Evolutionary conservation across 2,113 vertebrate genomes (phyloP).

Genomic region (Cryptomyrus ogoouensis): DNA sequence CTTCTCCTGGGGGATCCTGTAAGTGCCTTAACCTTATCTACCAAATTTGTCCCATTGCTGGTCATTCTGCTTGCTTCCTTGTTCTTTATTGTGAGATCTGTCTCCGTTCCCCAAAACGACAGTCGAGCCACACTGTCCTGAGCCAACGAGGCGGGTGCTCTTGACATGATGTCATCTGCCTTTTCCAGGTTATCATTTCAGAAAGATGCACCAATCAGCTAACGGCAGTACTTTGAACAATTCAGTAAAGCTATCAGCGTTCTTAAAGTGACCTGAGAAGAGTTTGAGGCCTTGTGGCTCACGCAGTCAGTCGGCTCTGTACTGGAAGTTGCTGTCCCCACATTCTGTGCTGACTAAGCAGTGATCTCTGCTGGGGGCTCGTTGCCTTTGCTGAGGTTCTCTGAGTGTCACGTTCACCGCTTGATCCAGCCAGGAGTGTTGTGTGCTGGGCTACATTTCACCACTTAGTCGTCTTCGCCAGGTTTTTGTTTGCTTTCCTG

Average conservation of each 20-base stretch:
- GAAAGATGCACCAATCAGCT: not conserved
- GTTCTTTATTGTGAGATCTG: not conserved
- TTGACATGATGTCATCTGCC: not conserved
- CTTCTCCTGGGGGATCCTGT: not conserved
- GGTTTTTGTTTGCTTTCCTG: no score
- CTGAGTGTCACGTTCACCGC: no score
- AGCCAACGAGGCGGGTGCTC: not conserved
- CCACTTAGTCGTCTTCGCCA: not conserved
- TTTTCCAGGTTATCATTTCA: not conserved
- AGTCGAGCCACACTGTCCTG: not conserved
- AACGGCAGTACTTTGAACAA: not conserved
- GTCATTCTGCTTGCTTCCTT: not conserved
- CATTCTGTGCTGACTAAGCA: no score
- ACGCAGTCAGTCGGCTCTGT: no score
- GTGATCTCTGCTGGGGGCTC: no score
- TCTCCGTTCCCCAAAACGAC: not conserved
- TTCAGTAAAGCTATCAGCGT: not conserved
- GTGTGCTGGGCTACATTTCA: not conserved
- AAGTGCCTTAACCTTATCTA: not conserved
- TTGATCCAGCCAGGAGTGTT: not conserved
- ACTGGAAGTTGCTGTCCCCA: no score
- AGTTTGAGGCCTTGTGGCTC: not conserved
- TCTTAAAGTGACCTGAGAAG: not conserved
- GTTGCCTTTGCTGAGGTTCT: no score
- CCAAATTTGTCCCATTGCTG: not conserved